Percentiles rank a stretch among this genome's conserved stretches.
These are phyloP conservation scores for Anastatus disparis DNA, from an alignment of 1,140 invertebrate species.

Conservation along the genomic window DNA sequence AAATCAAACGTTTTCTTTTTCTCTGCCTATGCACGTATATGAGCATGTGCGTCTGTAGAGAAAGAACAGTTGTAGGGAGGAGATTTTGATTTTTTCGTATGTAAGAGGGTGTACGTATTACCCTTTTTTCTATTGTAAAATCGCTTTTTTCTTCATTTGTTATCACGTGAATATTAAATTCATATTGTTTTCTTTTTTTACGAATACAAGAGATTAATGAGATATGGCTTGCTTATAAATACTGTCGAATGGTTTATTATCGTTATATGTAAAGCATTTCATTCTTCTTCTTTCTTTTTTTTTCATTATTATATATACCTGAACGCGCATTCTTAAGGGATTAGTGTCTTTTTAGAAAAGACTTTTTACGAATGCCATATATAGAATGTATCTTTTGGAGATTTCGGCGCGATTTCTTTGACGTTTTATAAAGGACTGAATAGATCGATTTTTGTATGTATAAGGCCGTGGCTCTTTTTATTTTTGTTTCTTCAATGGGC, in stretches of 20 bases:
- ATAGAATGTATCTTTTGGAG: too few relatives aligned
- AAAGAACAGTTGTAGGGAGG: conserved; percentile 17
- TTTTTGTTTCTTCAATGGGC: background rate
- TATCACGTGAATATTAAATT: background rate
- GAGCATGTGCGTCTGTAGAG: too few relatives aligned
- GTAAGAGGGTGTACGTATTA: too few relatives aligned
- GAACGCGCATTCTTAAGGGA: conserved; percentile 32
- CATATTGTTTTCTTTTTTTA: conserved; percentile 20
- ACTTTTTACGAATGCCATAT: conserved; percentile 25
- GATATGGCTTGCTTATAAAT: conserved; percentile 11
- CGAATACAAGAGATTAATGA: conserved; percentile 23
- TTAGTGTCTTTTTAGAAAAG: conserved; percentile 15
- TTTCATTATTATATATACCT: conserved; percentile 25
- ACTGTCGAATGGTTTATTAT: conserved; percentile 24
- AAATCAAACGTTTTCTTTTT: conserved; percentile 31
- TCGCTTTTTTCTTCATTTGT: background rate
- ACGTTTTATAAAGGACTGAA: too few relatives aligned
- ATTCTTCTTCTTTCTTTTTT: too few relatives aligned
- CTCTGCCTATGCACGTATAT: too few relatives aligned
- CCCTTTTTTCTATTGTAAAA: background rate
- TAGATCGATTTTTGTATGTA: too few relatives aligned
- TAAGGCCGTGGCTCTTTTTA: too few relatives aligned
- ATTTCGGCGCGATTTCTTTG: too few relatives aligned
- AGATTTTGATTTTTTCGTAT: background rate
- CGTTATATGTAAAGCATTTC: background rate